These are phyloP conservation scores for Axis porcinus DNA, from an alignment of 2,113 vertebrate species.

Conservation along the genomic window DNA sequence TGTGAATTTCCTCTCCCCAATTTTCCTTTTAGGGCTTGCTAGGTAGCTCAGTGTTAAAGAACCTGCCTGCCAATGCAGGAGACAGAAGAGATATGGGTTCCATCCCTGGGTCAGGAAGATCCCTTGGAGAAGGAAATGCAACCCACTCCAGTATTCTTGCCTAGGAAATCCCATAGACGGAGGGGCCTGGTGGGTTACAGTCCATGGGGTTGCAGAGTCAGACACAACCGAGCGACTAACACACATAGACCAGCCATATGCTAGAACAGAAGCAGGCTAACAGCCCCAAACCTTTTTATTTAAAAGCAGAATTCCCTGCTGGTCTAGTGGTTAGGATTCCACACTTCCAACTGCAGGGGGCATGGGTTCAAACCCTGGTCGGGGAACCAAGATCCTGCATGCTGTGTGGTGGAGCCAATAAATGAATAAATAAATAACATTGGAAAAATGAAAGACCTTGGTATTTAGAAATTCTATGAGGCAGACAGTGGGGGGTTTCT, in stretches of 20 bases:
- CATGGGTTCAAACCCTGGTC: not conserved
- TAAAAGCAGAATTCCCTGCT: not conserved
- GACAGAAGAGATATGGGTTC: not conserved
- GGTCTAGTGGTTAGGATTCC: not conserved
- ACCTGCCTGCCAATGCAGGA: not conserved
- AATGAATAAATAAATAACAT: not conserved
- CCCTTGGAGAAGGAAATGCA: not conserved
- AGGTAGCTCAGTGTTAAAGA: not conserved
- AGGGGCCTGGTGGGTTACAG: not conserved
- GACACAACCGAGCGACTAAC: not conserved
- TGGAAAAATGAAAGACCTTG: not conserved
- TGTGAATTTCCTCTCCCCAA: not conserved
- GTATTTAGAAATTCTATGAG: not conserved
- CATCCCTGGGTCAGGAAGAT: not conserved
- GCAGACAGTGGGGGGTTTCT: not conserved
- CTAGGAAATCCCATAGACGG: not conserved
- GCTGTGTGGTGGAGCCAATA: not conserved
- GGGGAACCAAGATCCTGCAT: not conserved
- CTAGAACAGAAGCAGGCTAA: not conserved
- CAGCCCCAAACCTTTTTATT: not conserved
- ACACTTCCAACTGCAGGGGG: not conserved
- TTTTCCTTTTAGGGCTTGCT: not conserved
- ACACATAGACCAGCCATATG: not conserved
- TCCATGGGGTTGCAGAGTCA: not conserved
- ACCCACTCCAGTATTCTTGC: not conserved